Base-by-base conservation (phyloP, 2,797 vertebrate species). In the Poliocrania exsul region DNA sequence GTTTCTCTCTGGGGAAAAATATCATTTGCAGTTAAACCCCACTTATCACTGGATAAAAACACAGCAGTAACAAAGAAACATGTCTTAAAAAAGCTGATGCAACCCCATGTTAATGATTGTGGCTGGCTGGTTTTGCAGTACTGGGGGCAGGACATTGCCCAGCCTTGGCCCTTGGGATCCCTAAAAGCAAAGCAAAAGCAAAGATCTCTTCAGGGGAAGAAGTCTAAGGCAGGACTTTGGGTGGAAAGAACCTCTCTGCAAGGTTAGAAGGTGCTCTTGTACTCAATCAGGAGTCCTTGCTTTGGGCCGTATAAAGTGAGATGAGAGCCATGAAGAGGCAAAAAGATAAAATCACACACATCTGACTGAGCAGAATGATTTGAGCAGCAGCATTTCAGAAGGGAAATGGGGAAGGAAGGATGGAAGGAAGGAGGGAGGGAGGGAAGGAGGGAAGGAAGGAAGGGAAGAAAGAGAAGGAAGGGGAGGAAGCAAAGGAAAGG, bases 21-120 rank as follows among this genome's bases (percentile, higher is more conserved):
- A 75, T 4, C 7, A 62, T 84, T 92, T 92, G 47, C 58, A 51
- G 71, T 79, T 70, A 88, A 90, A 66, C 9, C 7, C 33, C 54
- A 29, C 37, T 86, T 88, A 56, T 92, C 40, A 53, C n/a, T 29
- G 8, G 35, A n/a, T 54, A 88, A 81, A 88, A 96, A 29, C n/a
- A 72, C 18, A 60, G n/a, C 28, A 66, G 33, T 40, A 49, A 80
- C 31, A 80, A 70, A 70, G 46, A 44, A 44, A 19, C 8, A 16
- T 0, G 0, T 46, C 61, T 60, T 54, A 29, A 67, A 74, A 82
- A 86, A 61, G 19, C 49, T 64, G 79, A 33, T 5, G 12, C 29
- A 37, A 42, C 8, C 29, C 18, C 7, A 0, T 64, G 66, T 5
- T 84, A 61, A 33, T 47, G 9, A 14, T 6, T 44, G 28, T 56